phyloP scores from a whole-genome alignment of 2,797 vertebrate species.

The Pelobates cultripes region DNA sequence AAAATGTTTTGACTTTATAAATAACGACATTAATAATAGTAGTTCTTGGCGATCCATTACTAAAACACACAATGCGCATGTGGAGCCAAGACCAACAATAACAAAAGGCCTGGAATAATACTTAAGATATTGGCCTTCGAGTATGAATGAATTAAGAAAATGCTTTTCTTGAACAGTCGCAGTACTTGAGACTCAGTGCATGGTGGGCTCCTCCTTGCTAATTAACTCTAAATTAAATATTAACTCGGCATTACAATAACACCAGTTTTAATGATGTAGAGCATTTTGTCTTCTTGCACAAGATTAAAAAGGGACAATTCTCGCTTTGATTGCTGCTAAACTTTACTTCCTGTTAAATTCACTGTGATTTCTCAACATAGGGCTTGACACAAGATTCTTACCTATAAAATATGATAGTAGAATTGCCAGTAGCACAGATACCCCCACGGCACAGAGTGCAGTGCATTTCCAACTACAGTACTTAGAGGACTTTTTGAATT shows the following conservation, averaged over 20 bases:
- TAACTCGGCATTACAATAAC: conserved; percentile 41
- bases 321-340: conserved; percentile 18
- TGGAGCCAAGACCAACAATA: not conserved
- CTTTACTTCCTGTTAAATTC: conserved; percentile 9
- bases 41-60: too few species aligned
- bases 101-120: not conserved
- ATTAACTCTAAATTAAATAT: conserved; percentile 43
- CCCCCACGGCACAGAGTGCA: conserved; percentile 90
- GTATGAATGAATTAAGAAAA: conserved; percentile 15
- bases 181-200: conserved; percentile 20
- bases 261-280: conserved; percentile 22
- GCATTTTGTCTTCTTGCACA: conserved; percentile 32
- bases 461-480: conserved; percentile 99
- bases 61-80: not conserved
- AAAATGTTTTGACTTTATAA: too few species aligned
- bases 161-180: conserved; percentile 5
- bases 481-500: conserved; percentile 97
- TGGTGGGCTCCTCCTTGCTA: conserved; percentile 30
- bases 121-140: conserved; percentile 3
- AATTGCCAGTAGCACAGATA: conserved; percentile 91
- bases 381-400: conserved; percentile 68
- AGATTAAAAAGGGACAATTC: conserved; percentile 16
- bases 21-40: too few species aligned
- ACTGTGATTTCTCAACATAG: not conserved
- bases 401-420: conserved; percentile 97